Evolutionary conservation across 2,888 invertebrate species (phyloP).

Genomic region (Nebria brevicollis): DNA sequence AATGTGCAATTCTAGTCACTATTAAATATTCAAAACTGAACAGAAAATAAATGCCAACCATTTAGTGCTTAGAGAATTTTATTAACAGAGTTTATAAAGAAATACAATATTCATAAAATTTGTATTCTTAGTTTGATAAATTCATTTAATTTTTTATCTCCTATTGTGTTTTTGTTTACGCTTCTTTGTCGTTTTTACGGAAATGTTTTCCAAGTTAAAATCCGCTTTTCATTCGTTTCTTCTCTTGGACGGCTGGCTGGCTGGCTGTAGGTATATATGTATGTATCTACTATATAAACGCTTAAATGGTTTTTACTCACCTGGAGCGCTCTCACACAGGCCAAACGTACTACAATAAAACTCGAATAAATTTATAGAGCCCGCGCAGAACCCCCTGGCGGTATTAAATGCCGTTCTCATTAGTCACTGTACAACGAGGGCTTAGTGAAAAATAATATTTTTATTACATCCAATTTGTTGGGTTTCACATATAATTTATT

Average conservation of each 20-base stretch:
- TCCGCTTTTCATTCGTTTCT: not conserved
- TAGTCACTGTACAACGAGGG: not conserved
- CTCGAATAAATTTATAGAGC: not conserved
- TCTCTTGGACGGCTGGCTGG: not conserved
- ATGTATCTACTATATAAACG: not conserved
- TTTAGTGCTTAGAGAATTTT: too few species aligned
- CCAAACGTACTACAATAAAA: slow-evolving; percentile 3
- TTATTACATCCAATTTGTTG: not conserved
- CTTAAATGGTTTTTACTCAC: not conserved
- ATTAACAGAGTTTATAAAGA: not conserved
- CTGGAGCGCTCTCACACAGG: slow-evolving; percentile 31
- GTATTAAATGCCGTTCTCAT: not conserved
- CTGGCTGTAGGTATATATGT: not conserved
- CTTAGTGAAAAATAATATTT: not conserved
- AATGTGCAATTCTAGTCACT: not conserved
- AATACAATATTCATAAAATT: not conserved
- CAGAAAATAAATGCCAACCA: too few species aligned
- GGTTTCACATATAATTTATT: not conserved
- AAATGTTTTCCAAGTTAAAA: not conserved
- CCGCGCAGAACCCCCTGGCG: not conserved
- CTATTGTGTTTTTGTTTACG: not conserved
- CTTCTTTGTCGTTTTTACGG: not conserved
- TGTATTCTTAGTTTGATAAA: not conserved
- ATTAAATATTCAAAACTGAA: too few species aligned
- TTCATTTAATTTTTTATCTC: not conserved